These are phyloP conservation scores for Smittia aterrima DNA, from an alignment of 2,888 invertebrate species.

Conservation along the genomic window DNA sequence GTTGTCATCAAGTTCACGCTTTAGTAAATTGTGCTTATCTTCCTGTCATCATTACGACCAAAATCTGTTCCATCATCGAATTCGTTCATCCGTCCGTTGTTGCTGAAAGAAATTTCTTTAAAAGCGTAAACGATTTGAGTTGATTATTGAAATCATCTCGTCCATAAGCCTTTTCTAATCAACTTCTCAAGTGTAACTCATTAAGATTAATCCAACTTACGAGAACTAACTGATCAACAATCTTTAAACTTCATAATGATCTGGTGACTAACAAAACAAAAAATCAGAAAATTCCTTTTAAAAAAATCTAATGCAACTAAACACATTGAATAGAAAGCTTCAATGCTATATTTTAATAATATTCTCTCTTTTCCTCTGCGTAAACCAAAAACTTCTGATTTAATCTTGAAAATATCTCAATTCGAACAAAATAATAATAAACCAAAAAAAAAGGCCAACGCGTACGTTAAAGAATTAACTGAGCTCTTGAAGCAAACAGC, in stretches of 20 bases:
- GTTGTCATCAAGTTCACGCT: conserved; percentile 1
- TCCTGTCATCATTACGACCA: background rate
- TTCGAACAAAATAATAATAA: background rate
- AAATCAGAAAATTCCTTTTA: background rate
- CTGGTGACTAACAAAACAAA: background rate
- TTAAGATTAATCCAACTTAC: background rate
- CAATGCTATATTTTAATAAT: background rate
- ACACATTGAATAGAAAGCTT: background rate
- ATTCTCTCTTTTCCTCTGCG: conserved; percentile 10
- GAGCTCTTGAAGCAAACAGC: conserved; percentile 48
- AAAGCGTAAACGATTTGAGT: too few relatives aligned
- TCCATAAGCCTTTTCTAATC: too few relatives aligned
- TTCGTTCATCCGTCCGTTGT: background rate
- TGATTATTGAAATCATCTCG: too few relatives aligned
- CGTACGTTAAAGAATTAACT: conserved; percentile 53
- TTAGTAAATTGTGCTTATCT: background rate
- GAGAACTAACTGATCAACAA: background rate
- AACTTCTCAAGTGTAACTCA: too few relatives aligned
- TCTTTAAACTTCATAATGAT: background rate
- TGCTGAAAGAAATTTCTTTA: background rate
- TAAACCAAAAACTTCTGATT: background rate
- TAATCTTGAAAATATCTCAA: conserved; percentile 16
- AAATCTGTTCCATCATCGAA: background rate
- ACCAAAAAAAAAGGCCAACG: conserved; percentile 47
- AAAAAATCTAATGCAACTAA: conserved; percentile 8